phyloP scores from a whole-genome alignment of 2,113 vertebrate genomes.

The Prunella fulvescens region DNA sequence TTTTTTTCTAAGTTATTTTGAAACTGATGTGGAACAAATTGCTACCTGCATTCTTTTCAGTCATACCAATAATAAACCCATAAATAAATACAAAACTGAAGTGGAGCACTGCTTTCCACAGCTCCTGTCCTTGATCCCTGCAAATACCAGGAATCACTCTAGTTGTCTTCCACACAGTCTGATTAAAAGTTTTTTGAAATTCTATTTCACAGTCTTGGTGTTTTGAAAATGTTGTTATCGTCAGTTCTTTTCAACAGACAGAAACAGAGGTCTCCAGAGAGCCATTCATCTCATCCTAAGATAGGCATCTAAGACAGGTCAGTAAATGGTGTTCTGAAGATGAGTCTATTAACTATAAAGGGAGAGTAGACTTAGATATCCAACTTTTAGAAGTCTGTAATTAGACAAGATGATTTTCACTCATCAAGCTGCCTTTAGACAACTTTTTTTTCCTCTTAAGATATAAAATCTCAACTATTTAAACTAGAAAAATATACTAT shows the following conservation, averaged over 20 bases:
- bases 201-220: not conserved
- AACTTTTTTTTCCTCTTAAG: not conserved
- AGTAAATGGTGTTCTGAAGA: constrained; percentile 7
- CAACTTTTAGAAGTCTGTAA: not conserved
- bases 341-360: constrained; percentile 13
- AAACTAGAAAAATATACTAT: not conserved
- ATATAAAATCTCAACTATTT: not conserved
- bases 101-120: not conserved
- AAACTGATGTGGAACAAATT: not conserved
- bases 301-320: not conserved
- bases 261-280: not conserved
- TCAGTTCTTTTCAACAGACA: not conserved
- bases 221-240: constrained; percentile 12
- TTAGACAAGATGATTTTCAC: not conserved
- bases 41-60: not conserved
- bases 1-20: not conserved
- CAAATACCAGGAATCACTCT: not conserved
- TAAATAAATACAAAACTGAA: not conserved
- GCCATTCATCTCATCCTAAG: not conserved
- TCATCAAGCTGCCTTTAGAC: not conserved
- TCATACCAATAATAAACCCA: not conserved
- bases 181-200: not conserved
- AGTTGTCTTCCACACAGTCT: not conserved
- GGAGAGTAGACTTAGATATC: not conserved
- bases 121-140: not conserved